These are phyloP conservation scores for Nematolebias whitei DNA, from an alignment of 2,113 vertebrate genomes.

Conservation along the genomic window DNA sequence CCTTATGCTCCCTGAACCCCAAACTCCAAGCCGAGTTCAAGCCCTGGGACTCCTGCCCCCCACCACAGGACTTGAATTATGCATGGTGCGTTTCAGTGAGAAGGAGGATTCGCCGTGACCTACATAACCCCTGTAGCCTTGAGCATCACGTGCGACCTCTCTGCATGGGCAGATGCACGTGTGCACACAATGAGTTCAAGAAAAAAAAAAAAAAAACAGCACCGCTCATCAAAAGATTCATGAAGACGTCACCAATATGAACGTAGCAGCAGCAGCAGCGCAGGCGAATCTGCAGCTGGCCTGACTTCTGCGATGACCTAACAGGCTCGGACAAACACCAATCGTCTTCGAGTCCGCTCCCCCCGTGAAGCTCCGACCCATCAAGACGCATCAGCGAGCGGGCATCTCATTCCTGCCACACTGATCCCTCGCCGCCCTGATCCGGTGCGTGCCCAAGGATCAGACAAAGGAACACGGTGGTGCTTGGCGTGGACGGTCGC, in stretches of 20 bases:
- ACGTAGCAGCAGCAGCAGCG: constrained; percentile 23
- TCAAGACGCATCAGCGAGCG: constrained; percentile 65
- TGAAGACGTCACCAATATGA: constrained; percentile 1
- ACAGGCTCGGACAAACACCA: constrained; percentile 66
- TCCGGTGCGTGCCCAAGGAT: constrained; percentile 54
- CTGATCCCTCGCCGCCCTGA: constrained; percentile 51
- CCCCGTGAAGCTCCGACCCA: constrained; percentile 40
- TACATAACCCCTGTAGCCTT: constrained; percentile 82
- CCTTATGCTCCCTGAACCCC: constrained; percentile 36
- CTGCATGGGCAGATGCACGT: constrained; percentile 43
- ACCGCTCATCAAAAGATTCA: constrained; percentile 2
- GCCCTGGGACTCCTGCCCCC: constrained; percentile 61
- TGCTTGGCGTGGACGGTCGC: constrained; percentile 40
- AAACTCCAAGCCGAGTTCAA: constrained; percentile 41
- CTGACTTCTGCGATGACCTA: constrained; percentile 55
- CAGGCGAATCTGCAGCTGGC: constrained; percentile 33
- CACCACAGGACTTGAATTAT: constrained; percentile 79
- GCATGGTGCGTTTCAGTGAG: constrained; percentile 75
- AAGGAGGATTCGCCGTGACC: constrained; percentile 76
- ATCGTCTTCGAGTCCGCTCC: constrained; percentile 37
- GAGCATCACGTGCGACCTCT: constrained; percentile 72
- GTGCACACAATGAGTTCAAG: constrained; percentile 3
- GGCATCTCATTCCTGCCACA: constrained; percentile 64
- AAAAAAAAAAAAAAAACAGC: background rate
- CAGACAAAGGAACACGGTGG: constrained; percentile 60